Evolutionary conservation across 2,888 invertebrate genomes (phyloP), one percentile per base, ranked within the genome.

Genomic region (Tanytarsus gracilentus): DNA sequence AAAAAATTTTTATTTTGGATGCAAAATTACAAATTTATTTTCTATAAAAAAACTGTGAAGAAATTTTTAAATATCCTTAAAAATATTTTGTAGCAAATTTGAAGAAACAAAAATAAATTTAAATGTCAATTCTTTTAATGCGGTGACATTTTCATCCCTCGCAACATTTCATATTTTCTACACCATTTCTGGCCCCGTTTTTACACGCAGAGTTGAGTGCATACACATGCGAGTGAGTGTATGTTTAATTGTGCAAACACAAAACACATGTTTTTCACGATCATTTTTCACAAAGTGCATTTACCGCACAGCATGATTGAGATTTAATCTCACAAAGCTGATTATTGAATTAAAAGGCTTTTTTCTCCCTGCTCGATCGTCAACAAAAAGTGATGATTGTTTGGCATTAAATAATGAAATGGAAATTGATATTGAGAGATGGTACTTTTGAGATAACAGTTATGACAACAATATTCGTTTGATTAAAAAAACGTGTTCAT

Each of bases 161-260:
- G n/a, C n/a, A n/a, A n/a, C n/a, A n/a, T n/a, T n/a, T n/a, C n/a
- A n/a, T n/a, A n/a, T n/a, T n/a, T n/a, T n/a, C n/a, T 56, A 56
- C 56, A 56, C 29, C 26, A 56, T 44, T 27, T 29, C 39, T 25
- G 16, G 21, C 44, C 18, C 11, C 23, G 39, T 40, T 39, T 26
- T 49, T 25, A 55, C 21, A 36, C 23, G 18, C 21, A 11, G 44
- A 44, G 21, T 21, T 11, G 36, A 44, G 21, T 44, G 44, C 44
- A 44, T 44, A 11, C 21, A n/a, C n/a, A n/a, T n/a, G n/a, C n/a
- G n/a, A n/a, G n/a, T n/a, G n/a, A n/a, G n/a, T 23, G 14, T 26
- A 48, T 26, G 30, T 48, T 44, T 26, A 58, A 58, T 58, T 58
- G 58, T 58, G 58, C 58, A 58, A 58, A 58, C 58, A 58, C 58